Conservation (phyloP, 1,140 invertebrate species). For the Drosophila pruinosa region DNA sequence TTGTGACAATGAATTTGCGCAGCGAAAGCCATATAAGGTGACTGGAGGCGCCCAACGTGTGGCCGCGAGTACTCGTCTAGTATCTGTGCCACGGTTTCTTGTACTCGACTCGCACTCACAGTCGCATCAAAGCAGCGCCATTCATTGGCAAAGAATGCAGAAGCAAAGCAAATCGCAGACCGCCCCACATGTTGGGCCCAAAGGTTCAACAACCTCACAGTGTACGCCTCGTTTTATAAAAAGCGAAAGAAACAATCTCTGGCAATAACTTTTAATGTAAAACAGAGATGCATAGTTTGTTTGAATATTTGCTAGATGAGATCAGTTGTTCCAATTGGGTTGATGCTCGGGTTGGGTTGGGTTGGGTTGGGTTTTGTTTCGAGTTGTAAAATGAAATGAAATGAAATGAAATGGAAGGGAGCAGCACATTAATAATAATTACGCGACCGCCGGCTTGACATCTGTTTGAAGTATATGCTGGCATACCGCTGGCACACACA, state of each 20-base stretch:
- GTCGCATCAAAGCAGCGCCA: slow-evolving; percentile 48
- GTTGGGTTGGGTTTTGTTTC: neutral
- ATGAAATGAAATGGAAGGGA: slow-evolving; percentile 23
- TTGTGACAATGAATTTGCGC: slow-evolving; percentile 49
- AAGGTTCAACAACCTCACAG: slow-evolving; percentile 32
- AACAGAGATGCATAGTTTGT: slow-evolving; percentile 47
- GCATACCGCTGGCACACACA: slow-evolving; percentile 3
- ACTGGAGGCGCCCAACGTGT: neutral
- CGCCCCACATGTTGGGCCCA: slow-evolving; percentile 40
- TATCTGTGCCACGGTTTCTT: slow-evolving; percentile 15
- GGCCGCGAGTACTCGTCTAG: neutral
- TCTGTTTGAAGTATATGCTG: slow-evolving; percentile 64
- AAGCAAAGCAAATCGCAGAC: slow-evolving; percentile 34
- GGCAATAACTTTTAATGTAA: slow-evolving; percentile 60
- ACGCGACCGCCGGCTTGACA: slow-evolving; percentile 52
- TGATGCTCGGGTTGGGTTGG: neutral
- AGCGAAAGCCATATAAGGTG: slow-evolving; percentile 52
- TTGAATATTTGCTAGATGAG: slow-evolving; percentile 55
- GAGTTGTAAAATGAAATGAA: too few relatives aligned
- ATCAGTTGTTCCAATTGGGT: slow-evolving; percentile 31
- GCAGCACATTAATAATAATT: slow-evolving; percentile 63
- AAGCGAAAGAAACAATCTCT: slow-evolving; percentile 27
- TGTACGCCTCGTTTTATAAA: slow-evolving; percentile 45
- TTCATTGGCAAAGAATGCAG: slow-evolving; percentile 44
- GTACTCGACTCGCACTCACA: too few relatives aligned